These are phyloP conservation scores for Caradrina clavipalpis DNA, from an alignment of 2,888 invertebrate genomes.

Conservation along the genomic window DNA sequence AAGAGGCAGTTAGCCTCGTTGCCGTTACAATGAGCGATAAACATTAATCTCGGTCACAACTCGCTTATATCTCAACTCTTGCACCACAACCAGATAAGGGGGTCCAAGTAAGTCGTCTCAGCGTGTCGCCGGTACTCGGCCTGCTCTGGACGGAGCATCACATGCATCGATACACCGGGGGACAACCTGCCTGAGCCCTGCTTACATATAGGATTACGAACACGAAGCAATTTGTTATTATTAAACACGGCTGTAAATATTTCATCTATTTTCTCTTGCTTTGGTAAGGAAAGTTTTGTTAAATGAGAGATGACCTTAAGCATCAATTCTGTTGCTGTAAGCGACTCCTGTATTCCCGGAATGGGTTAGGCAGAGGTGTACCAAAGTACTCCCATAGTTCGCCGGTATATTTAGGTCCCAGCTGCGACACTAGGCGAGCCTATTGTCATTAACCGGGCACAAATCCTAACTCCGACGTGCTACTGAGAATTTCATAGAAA, in stretches of 20 bases:
- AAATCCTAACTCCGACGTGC: too few species aligned
- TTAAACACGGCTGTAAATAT: conserved; percentile 1
- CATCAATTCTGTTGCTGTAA: too few species aligned
- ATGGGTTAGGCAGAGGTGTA: too few species aligned
- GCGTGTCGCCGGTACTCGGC: conserved; percentile 74
- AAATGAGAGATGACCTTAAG: too few species aligned
- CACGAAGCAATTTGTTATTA: conserved; percentile 18
- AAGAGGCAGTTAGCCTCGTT: too few species aligned
- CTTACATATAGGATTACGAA: conserved; percentile 20
- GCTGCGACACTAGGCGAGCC: too few species aligned
- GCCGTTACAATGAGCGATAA: too few species aligned
- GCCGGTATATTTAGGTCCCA: too few species aligned
- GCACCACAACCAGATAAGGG: conserved; percentile 31
- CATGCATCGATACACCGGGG: conserved; percentile 71
- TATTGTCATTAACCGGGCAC: too few species aligned
- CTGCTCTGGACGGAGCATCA: conserved; percentile 76
- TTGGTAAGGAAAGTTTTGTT: background rate
- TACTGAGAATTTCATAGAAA: too few species aligned
- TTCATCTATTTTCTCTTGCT: background rate
- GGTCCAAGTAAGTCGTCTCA: conserved; percentile 81
- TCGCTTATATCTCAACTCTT: conserved; percentile 37
- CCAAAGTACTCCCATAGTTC: too few species aligned
- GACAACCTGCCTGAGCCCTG: conserved; percentile 51
- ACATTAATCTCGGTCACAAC: background rate
- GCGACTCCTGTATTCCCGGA: too few species aligned